These are phyloP conservation scores for Rhagophthalmus giganteus DNA, from an alignment of 2,888 invertebrate genomes.

Conservation along the genomic window DNA sequence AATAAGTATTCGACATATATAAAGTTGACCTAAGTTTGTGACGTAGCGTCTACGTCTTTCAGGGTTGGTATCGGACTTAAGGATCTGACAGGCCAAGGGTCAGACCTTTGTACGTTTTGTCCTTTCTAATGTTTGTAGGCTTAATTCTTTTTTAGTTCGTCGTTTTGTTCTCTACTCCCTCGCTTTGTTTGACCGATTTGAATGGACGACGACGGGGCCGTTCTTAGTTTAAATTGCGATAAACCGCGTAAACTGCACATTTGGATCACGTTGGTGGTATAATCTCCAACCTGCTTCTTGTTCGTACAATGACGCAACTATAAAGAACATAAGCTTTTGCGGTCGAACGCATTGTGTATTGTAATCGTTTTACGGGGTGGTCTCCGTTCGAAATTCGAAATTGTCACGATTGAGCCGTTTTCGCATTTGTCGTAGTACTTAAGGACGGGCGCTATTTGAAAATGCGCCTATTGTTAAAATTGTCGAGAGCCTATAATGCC, in stretches of 20 bases:
- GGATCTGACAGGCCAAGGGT: constrained; percentile 47
- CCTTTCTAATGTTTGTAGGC: constrained; percentile 35
- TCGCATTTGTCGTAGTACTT: constrained; percentile 14
- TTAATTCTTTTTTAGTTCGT: constrained; percentile 34
- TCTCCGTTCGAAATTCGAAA: constrained; percentile 19
- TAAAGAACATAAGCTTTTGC: constrained; percentile 2
- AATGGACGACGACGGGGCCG: constrained; percentile 5
- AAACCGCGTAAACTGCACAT: background rate
- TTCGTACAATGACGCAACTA: constrained; percentile 4
- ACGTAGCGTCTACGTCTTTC: constrained; percentile 40
- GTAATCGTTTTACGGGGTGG: constrained; percentile 18
- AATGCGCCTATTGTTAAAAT: no score
- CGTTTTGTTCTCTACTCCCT: constrained; percentile 36
- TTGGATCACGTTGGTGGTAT: constrained; percentile 7
- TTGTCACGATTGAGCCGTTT: constrained; percentile 24
- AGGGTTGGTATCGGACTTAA: constrained; percentile 43
- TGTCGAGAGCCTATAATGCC: no score
- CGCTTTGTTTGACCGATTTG: constrained; percentile 23
- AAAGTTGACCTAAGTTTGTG: constrained; percentile 33
- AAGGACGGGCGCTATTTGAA: constrained; percentile 18
- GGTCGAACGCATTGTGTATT: constrained; percentile 11
- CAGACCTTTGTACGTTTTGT: constrained; percentile 41
- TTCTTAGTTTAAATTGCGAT: constrained; percentile 1
- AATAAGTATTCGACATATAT: constrained; percentile 8
- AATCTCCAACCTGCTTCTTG: constrained; percentile 7